Evolutionary conservation across 2,888 invertebrate genomes (phyloP), one percentile per base, ranked within the genome.

Genomic region (Ephialtes manifestator): DNA sequence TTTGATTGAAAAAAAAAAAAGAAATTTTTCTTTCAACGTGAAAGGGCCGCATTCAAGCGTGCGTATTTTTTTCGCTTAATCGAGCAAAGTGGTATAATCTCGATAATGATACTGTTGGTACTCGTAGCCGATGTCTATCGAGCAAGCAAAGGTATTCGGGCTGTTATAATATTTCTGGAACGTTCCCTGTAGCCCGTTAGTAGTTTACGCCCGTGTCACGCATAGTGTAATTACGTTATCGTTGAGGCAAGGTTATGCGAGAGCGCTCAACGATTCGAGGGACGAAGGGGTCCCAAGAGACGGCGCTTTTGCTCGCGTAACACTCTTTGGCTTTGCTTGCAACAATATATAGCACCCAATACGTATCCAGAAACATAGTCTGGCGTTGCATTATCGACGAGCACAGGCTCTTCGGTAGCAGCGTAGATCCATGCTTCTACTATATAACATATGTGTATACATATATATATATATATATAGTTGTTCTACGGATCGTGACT

Each of bases 211-310:
- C 28, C 74, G 53, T 68, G 68, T 85, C 85, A 79, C 85, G 85
- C 75, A 85, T 65, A 75, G 43, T 67, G 60, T 85, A 86, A 87
- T 86, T 86, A 86, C 81, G 86, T 87, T 87, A 85, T 86, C 83
- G 81, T 72, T 28, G 65, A 76, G 76, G 72, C 86, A 87, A 87
- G 87, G 87, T 87, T 87, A 87, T 79, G 75, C 80, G 79, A 83
- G 87, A 86, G 70, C 55, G 81, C 72, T 70, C 55, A 67, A 76
- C 81, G 70, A 70, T 74, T 77, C 28, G 60, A 51, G 77, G 63
- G 65, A 24, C 77, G 74, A 53, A 67, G 65, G 51, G 65, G 48
- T 20, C 53, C 51, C 24, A 51, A 53, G 20, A 46, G 46, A 51
- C n/a, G 48, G 67, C 35, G 58, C 51, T 24, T 10, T 24, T 63